Percentiles rank a stretch among this genome's conserved stretches.
Conservation (phyloP, 2,113 vertebrate genomes). For the Salvator merianae region DNA sequence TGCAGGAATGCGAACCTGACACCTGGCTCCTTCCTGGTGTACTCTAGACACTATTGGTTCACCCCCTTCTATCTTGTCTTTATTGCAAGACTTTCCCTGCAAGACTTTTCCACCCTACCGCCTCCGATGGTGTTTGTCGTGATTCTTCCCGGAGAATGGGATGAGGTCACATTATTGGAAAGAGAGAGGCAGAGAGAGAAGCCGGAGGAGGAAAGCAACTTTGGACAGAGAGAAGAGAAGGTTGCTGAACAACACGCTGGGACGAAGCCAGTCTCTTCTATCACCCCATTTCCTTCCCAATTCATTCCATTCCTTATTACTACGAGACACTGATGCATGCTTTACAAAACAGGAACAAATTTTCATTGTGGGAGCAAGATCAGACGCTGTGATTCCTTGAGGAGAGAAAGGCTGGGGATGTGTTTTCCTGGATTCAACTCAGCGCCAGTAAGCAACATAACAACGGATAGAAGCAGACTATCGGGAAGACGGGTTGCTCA, state of each 20-base stretch:
- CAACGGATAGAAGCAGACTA: neutral
- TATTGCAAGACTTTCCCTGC: neutral
- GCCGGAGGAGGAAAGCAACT: neutral
- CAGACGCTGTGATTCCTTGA: constrained; percentile 11
- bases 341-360: constrained; percentile 17
- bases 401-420: neutral
- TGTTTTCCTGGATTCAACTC: constrained; percentile 1
- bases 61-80: too few relatives aligned
- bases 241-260: neutral
- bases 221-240: constrained; percentile 12
- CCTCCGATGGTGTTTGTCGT: neutral
- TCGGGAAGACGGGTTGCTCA: too few relatives aligned
- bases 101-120: neutral
- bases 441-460: neutral
- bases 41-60: neutral
- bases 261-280: neutral
- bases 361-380: constrained; percentile 13
- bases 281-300: neutral
- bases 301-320: constrained; percentile 22
- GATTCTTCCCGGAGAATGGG: neutral
- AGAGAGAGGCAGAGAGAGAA: neutral
- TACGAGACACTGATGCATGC: constrained; percentile 1
- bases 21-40: neutral
- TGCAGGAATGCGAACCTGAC: too few relatives aligned
- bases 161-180: constrained; percentile 16